Conservation (phyloP, 2,113 vertebrate species). For the Thalassarche chlororhynchos region DNA sequence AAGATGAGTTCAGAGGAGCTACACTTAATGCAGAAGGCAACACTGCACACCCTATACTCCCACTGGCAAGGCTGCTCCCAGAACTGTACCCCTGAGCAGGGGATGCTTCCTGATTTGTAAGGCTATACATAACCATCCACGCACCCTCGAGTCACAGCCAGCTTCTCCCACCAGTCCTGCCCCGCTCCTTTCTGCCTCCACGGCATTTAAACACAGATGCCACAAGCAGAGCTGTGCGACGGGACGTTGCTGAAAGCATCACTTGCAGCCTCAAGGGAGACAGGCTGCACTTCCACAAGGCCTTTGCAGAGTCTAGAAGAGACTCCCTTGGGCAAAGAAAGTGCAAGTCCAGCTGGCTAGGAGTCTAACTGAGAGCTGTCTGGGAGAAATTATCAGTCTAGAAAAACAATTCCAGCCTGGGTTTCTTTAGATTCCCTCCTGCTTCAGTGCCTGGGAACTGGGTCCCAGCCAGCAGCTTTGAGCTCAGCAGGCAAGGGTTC, state of each 20-base stretch:
- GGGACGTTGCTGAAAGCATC: not conserved
- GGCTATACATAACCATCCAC: not conserved
- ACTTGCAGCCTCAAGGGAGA: accelerated
- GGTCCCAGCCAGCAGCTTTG: not conserved
- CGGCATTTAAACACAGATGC: not conserved
- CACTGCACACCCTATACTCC: not conserved
- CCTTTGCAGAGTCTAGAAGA: not conserved
- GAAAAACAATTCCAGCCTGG: conserved; percentile 14
- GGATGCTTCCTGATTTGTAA: not conserved
- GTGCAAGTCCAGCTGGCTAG: not conserved
- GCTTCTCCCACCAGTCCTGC: not conserved
- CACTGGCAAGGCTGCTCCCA: not conserved
- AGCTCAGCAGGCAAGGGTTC: not conserved
- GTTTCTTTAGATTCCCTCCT: not conserved
- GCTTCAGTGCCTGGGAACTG: not conserved
- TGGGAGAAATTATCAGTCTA: not conserved
- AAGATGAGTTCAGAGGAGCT: not conserved
- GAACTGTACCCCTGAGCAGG: not conserved
- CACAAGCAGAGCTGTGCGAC: not conserved
- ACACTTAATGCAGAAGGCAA: not conserved
- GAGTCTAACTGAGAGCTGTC: not conserved
- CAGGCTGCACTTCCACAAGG: not conserved
- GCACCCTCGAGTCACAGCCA: not conserved
- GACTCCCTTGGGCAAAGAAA: not conserved
- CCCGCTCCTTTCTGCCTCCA: not conserved